Evolutionary conservation across 2,797 vertebrate species (phyloP).

Genomic region (Scyliorhinus canicula): DNA sequence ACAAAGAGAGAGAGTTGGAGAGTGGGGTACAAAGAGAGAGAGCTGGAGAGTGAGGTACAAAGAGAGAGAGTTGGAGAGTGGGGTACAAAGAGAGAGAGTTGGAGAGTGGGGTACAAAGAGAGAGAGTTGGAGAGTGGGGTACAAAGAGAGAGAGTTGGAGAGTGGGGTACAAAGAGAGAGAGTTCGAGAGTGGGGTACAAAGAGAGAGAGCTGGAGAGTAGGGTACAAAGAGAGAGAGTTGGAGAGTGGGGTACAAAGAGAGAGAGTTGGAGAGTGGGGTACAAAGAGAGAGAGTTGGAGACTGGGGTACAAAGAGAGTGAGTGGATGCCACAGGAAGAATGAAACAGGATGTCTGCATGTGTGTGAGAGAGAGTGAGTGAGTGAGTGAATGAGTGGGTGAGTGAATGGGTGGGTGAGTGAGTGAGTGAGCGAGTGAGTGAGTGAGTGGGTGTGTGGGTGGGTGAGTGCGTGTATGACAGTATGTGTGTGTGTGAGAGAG

Average conservation of each 20-base stretch:
- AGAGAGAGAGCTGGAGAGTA: background rate
- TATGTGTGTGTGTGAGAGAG: too few species aligned
- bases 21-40: background rate
- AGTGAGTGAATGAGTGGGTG: too few species aligned
- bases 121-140: background rate
- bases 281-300: background rate
- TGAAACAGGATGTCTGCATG: too few species aligned
- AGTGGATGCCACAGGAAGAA: too few species aligned
- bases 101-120: background rate
- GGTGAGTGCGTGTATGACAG: too few species aligned
- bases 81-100: too few species aligned
- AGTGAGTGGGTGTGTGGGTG: too few species aligned
- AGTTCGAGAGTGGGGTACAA: background rate
- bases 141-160: background rate
- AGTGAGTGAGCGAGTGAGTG: too few species aligned
- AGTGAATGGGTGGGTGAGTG: too few species aligned
- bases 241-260: background rate
- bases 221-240: too few species aligned
- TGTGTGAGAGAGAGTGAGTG: too few species aligned
- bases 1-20: background rate
- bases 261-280: background rate
- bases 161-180: background rate
- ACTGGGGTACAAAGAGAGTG: background rate
- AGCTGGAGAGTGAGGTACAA: background rate
- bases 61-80: background rate